Base-by-base conservation (phyloP, 1,140 invertebrate species). In the Asobara japonica region DNA sequence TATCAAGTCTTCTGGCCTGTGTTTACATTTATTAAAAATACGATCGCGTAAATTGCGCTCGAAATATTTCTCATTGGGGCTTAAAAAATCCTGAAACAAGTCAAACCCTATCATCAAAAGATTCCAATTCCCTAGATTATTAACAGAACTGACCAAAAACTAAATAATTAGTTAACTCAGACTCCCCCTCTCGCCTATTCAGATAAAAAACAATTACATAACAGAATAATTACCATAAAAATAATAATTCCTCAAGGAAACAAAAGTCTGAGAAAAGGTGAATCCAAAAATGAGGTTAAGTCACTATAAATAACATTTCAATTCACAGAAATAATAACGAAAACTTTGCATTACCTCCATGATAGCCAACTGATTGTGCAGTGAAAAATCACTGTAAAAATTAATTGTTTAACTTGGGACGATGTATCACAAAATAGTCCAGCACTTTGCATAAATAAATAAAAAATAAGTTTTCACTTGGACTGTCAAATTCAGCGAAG, bases 341-440 rank as follows among this genome's bases (percentile, higher is more conserved):
- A n/a, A n/a, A n/a, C n/a, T n/a, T n/a, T n/a, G n/a, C n/a, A n/a
- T 60, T 64, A 65, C 62, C 45, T 41, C 36, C 27, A 36, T 25
- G 22, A 25, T 68, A 33, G 31, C 7, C 2, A 13, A 22, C 31
- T 20, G 6, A 11, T 45, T 45, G 13, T 56, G 10, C 7, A 7
- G 51, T 27, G 51, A 56, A 18, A 25, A 25, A 18, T 20, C 51
- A 56, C 11, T 56, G 20, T 25, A 56, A 22, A 11, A 56, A 27
- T 56, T 25, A 56, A 25, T 8, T 22, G 10, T 18, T 56, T 25
- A 10, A 56, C 13, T 7, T 27, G 10, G 18, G 5, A 13, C 18
- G 51, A 56, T 56, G 25, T 25, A 56, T 25, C 51, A n/a, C n/a
- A n/a, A n/a, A n/a, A n/a, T n/a, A n/a, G n/a, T 18, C 31, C 41